Percentiles rank a stretch among this genome's conserved stretches.
These are phyloP conservation scores for Notocelia uddmanniana DNA, from an alignment of 2,888 invertebrate species.

Conservation along the genomic window DNA sequence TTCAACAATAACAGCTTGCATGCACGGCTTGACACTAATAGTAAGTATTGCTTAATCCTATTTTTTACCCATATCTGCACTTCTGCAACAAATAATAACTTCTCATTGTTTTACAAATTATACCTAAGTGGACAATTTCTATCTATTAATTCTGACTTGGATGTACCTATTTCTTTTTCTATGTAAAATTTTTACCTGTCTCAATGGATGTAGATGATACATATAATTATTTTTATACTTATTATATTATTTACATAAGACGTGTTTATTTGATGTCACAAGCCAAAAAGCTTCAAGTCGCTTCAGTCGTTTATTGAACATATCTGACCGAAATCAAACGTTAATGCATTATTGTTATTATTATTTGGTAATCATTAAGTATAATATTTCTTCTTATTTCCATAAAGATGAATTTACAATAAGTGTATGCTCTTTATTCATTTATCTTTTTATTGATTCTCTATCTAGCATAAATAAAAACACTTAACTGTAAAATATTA, in stretches of 20 bases:
- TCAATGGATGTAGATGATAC: constrained; percentile 42
- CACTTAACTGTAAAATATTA: constrained; percentile 36
- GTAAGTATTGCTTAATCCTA: constrained; percentile 59
- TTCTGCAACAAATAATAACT: constrained; percentile 42
- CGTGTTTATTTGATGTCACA: constrained; percentile 45
- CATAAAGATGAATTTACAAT: constrained; percentile 43
- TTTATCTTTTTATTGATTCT: constrained; percentile 43
- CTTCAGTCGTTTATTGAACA: constrained; percentile 49
- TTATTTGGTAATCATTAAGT: constrained; percentile 27
- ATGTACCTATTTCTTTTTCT: constrained; percentile 27
- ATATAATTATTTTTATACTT: constrained; percentile 41
- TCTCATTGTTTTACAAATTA: constrained; percentile 52
- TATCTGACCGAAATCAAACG: constrained; percentile 29
- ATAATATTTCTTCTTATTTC: constrained; percentile 29
- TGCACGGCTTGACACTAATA: constrained; percentile 57
- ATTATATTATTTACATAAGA: constrained; percentile 45
- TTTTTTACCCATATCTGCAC: constrained; percentile 58
- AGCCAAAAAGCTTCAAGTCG: constrained; percentile 63
- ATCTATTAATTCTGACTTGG: constrained; percentile 35
- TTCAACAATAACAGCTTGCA: constrained; percentile 45
- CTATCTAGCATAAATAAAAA: constrained; percentile 43
- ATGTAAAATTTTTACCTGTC: constrained; percentile 44
- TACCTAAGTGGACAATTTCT: constrained; percentile 55
- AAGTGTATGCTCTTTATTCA: constrained; percentile 36
- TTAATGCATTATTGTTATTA: constrained; percentile 27